Evolutionary conservation across 1,140 invertebrate species (phyloP).

Genomic region (Caenorhabditis latens): DNA sequence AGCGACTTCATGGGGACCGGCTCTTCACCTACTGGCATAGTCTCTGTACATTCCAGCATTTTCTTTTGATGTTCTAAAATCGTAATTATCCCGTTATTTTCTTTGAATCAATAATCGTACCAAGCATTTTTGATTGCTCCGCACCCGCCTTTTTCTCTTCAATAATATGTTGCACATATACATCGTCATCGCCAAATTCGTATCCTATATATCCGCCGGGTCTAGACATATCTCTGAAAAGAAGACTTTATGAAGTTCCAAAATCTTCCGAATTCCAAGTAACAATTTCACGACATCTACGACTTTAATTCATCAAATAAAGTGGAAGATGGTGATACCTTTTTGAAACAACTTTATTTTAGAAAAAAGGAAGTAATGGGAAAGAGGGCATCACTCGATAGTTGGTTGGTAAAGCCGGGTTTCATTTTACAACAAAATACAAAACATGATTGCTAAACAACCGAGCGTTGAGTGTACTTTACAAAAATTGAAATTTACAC

Average conservation of each 20-base stretch:
- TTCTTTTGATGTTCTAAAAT: conserved; percentile 25
- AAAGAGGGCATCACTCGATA: neutral
- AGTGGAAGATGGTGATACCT: no score
- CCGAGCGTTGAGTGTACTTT: neutral
- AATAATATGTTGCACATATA: conserved; percentile 15
- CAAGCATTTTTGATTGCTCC: conserved; percentile 6
- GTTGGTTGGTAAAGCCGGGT: neutral
- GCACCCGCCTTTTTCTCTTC: conserved; percentile 3
- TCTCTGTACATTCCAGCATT: conserved; percentile 25
- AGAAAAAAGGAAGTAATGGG: neutral
- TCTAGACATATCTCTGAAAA: neutral
- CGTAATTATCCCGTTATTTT: neutral
- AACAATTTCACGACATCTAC: no score
- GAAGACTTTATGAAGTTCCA: no score
- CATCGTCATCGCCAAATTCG: conserved; percentile 39
- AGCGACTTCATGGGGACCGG: neutral
- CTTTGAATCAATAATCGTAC: neutral
- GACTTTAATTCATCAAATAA: no score
- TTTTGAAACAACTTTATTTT: neutral
- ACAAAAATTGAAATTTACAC: conserved; percentile 15
- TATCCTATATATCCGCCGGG: conserved; percentile 19
- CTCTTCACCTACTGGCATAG: conserved; percentile 13
- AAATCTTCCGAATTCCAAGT: no score
- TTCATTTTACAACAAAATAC: neutral
- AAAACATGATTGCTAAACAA: neutral